Conservation (phyloP, 2,113 vertebrate genomes). For the Cathartes aura region DNA sequence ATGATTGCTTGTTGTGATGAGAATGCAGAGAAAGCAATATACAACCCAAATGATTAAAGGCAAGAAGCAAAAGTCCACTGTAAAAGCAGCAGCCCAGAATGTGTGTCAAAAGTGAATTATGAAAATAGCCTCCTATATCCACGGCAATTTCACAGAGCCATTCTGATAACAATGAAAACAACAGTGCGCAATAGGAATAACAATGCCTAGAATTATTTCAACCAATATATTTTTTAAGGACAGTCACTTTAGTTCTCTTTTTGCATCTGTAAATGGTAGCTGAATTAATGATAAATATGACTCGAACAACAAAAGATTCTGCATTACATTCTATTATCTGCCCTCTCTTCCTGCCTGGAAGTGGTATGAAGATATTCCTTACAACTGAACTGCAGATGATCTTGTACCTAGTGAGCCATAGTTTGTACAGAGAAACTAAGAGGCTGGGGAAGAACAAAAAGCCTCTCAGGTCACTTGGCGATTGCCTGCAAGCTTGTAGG, state of each 20-base stretch:
- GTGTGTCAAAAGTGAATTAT: slow-evolving; percentile 30
- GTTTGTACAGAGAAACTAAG: not conserved
- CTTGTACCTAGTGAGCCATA: not conserved
- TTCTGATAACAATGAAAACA: not conserved
- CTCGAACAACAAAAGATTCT: not conserved
- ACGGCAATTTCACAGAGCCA: not conserved
- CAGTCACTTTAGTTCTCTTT: not conserved
- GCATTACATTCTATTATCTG: not conserved
- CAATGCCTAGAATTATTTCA: not conserved
- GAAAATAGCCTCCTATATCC: slow-evolving; percentile 8
- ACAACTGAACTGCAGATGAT: slow-evolving; percentile 37
- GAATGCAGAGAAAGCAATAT: not conserved
- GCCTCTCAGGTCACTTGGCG: not conserved
- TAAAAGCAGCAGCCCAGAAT: not conserved
- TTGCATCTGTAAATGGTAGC: not conserved
- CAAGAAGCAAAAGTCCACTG: not conserved
- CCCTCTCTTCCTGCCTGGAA: not conserved
- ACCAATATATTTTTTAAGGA: not conserved
- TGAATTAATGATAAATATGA: not conserved
- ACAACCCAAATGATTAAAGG: not conserved
- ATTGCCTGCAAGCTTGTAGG: not conserved
- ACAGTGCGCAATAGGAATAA: slow-evolving; percentile 1
- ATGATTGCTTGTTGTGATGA: not conserved
- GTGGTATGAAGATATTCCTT: not conserved
- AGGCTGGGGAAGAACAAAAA: not conserved